Evolutionary conservation across 2,888 invertebrate species (phyloP).

Genomic region (Trachelus iudaicus): DNA sequence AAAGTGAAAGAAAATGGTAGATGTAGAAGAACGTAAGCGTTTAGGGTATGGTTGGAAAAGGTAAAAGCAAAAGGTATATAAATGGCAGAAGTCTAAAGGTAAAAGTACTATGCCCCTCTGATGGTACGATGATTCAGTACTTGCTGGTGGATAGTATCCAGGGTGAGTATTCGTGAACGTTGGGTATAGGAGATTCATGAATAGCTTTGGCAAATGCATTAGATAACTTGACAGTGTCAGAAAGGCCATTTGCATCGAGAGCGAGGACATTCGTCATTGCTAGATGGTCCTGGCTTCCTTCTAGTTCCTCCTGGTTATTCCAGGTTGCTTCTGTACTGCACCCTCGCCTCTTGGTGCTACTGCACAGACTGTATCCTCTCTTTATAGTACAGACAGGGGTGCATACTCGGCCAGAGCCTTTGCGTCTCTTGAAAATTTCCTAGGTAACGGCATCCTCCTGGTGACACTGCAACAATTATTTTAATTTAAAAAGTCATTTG

Average conservation of each 20-base stretch:
- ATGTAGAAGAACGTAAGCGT: slow-evolving; percentile 15
- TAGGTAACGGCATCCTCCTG: not conserved
- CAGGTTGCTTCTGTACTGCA: not conserved
- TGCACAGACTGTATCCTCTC: not conserved
- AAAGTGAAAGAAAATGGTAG: slow-evolving; percentile 21
- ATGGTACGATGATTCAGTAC: not conserved
- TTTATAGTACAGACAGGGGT: not conserved
- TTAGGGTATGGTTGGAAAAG: not conserved
- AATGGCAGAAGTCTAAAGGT: not conserved
- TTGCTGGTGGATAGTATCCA: not conserved
- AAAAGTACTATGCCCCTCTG: not conserved
- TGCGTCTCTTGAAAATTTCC: not conserved
- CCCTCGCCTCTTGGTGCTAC: not conserved
- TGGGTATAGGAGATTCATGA: not conserved
- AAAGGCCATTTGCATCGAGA: not conserved
- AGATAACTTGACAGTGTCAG: not conserved
- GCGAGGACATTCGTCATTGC: not conserved
- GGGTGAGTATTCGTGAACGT: not conserved
- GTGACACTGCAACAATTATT: not conserved
- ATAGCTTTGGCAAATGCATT: not conserved
- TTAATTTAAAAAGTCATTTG: not conserved
- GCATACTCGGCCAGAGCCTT: not conserved
- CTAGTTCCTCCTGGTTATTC: not conserved
- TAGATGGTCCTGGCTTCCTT: not conserved
- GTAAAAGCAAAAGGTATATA: not conserved